Evolutionary conservation across 2,113 vertebrate genomes (phyloP).

Genomic region (Corydoras sp.): DNA sequence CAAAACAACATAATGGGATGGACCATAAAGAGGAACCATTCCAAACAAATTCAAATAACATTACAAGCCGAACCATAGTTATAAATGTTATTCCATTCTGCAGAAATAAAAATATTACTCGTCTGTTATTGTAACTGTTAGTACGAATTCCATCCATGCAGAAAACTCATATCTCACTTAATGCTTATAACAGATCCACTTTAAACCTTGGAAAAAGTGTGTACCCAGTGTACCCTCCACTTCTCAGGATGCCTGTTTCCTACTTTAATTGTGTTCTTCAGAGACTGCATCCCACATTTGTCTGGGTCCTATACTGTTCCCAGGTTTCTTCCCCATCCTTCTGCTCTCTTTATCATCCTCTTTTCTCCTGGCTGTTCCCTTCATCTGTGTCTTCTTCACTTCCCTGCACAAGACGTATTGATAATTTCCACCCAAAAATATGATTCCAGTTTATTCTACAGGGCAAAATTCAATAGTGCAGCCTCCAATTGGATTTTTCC

Average conservation of each 20-base stretch:
- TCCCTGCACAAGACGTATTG: slow-evolving; percentile 94
- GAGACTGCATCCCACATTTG: slow-evolving; percentile 3
- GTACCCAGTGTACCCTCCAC: background rate
- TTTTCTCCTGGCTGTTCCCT: slow-evolving; percentile 68
- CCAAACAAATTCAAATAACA: too few relatives aligned
- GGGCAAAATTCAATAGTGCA: slow-evolving; percentile 90
- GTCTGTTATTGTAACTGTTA: too few relatives aligned
- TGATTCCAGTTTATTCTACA: slow-evolving; percentile 93
- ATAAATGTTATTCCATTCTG: too few relatives aligned
- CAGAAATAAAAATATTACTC: too few relatives aligned
- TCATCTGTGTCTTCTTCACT: slow-evolving; percentile 90
- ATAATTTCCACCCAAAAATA: slow-evolving; percentile 97
- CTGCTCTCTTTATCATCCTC: slow-evolving; percentile 35
- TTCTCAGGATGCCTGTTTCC: background rate
- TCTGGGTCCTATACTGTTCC: slow-evolving; percentile 16
- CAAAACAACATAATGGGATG: too few relatives aligned
- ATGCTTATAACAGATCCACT: background rate
- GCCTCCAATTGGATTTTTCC: slow-evolving; percentile 87
- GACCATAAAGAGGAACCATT: too few relatives aligned
- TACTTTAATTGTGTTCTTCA: slow-evolving; percentile 3
- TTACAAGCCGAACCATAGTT: too few relatives aligned
- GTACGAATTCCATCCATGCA: too few relatives aligned
- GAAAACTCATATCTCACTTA: background rate
- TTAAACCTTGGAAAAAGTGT: background rate
- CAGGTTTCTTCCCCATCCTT: slow-evolving; percentile 32